These are phyloP conservation scores for Lasioglossum leucozonium DNA, from an alignment of 2,888 invertebrate species.

Conservation along the genomic window DNA sequence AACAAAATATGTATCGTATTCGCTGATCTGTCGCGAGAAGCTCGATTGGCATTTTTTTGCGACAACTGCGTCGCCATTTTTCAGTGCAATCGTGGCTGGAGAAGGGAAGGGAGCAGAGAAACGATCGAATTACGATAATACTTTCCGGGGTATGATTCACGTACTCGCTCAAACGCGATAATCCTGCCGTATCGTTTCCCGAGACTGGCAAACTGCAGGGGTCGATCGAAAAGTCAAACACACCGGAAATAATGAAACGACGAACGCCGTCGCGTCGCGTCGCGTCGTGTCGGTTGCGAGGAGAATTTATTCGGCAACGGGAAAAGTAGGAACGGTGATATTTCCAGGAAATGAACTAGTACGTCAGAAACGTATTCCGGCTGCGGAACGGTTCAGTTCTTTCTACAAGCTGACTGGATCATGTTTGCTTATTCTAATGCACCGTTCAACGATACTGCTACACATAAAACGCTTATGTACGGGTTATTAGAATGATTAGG, in stretches of 20 bases:
- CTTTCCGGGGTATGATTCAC: constrained; percentile 23
- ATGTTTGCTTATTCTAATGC: not conserved
- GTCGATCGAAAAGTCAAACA: constrained; percentile 34
- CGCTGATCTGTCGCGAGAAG: not conserved
- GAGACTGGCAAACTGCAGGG: constrained; percentile 5
- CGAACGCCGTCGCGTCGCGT: not conserved
- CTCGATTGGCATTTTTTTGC: not conserved
- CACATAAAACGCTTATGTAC: not conserved
- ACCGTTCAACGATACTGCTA: not conserved
- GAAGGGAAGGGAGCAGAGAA: not conserved
- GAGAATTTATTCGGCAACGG: not conserved
- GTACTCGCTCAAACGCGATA: constrained; percentile 13
- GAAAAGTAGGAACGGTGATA: not conserved
- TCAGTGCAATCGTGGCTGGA: not conserved
- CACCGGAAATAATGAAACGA: constrained; percentile 39
- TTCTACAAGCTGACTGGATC: not conserved
- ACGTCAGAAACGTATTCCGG: not conserved
- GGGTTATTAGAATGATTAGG: too few relatives aligned
- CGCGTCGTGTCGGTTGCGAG: not conserved
- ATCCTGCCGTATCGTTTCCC: constrained; percentile 25
- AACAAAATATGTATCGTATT: not conserved
- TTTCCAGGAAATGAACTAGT: not conserved
- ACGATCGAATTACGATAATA: constrained; percentile 32
- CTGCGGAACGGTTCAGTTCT: not conserved
- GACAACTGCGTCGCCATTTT: constrained; percentile 3